These are phyloP conservation scores for Torymus texanus DNA, from an alignment of 2,888 invertebrate species.

Conservation along the genomic window DNA sequence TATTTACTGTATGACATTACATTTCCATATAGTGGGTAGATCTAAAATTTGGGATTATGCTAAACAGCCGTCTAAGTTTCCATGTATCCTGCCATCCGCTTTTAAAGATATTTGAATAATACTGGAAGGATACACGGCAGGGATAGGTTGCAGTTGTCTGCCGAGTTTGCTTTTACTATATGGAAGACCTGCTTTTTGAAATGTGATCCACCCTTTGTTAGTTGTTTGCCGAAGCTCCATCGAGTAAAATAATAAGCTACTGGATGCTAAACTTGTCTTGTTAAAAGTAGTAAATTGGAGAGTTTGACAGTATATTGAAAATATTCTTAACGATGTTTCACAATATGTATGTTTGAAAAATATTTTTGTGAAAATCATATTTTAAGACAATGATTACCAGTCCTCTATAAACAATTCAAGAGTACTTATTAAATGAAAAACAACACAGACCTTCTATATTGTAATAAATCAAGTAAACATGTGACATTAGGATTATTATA, in stretches of 20 bases:
- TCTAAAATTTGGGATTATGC: constrained; percentile 17
- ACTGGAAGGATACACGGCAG: constrained; percentile 31
- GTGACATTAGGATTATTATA: too few relatives aligned
- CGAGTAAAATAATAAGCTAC: constrained; percentile 47
- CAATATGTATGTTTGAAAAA: too few relatives aligned
- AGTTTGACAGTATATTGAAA: too few relatives aligned
- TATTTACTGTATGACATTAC: constrained; percentile 19
- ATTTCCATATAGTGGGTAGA: not conserved
- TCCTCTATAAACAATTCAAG: too few relatives aligned
- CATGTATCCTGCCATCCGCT: constrained; percentile 33
- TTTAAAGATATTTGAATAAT: constrained; percentile 45
- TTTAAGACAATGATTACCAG: too few relatives aligned
- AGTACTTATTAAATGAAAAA: too few relatives aligned
- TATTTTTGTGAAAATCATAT: too few relatives aligned
- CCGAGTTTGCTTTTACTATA: constrained; percentile 13
- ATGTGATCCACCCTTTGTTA: constrained; percentile 49
- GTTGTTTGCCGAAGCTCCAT: constrained; percentile 45
- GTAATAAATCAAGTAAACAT: not conserved
- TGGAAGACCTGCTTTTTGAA: constrained; percentile 34
- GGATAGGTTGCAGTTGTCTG: constrained; percentile 40
- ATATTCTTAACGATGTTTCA: too few relatives aligned
- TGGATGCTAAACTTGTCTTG: constrained; percentile 15
- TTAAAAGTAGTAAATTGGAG: not conserved
- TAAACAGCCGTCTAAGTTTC: constrained; percentile 32
- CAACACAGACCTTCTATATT: too few relatives aligned